A percentile compares a stretch with the other conserved stretches of the same genome.
Conservation (phyloP, 2,113 vertebrate genomes). For the Apeltes quadracus region DNA sequence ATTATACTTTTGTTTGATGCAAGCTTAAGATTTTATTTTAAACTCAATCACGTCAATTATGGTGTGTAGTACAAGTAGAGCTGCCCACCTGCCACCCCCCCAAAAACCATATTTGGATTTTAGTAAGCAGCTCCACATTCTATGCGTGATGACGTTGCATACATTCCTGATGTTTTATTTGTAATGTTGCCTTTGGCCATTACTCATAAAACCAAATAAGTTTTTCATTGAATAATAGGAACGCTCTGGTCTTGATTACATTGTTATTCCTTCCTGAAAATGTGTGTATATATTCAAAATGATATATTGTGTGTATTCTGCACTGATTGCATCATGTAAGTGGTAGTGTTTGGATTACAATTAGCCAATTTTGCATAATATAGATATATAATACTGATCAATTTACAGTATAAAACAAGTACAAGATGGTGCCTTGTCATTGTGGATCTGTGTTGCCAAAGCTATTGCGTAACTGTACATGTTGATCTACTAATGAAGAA, state of each 20-base stretch:
- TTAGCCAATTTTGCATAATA: constrained; percentile 32
- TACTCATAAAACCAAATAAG: constrained; percentile 40
- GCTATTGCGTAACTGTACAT: constrained; percentile 54
- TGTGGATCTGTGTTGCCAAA: constrained; percentile 44
- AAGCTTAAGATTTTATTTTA: constrained; percentile 3
- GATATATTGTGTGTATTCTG: neutral
- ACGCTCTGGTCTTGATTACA: constrained; percentile 26
- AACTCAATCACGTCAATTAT: neutral
- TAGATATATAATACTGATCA: constrained; percentile 17
- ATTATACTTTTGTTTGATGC: constrained; percentile 1
- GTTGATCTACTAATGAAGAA: constrained; percentile 88
- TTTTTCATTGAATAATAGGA: constrained; percentile 34
- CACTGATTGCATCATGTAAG: constrained; percentile 13
- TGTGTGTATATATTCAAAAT: constrained; percentile 14
- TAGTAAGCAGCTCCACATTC: constrained; percentile 36
- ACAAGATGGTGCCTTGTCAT: constrained; percentile 2
- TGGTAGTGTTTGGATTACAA: constrained; percentile 27
- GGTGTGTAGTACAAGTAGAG: neutral
- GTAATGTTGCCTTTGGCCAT: constrained; percentile 27
- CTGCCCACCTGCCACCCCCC: constrained; percentile 8
- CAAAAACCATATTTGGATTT: constrained; percentile 9
- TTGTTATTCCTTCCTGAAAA: constrained; percentile 28
- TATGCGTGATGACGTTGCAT: constrained; percentile 30
- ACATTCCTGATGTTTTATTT: constrained; percentile 38
- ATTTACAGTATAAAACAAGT: constrained; percentile 10